A percentile compares a stretch with the other conserved stretches of the same genome.
Evolutionary conservation across 2,888 invertebrate species (phyloP).

Genomic region (Xestoiulus laeticollis): DNA sequence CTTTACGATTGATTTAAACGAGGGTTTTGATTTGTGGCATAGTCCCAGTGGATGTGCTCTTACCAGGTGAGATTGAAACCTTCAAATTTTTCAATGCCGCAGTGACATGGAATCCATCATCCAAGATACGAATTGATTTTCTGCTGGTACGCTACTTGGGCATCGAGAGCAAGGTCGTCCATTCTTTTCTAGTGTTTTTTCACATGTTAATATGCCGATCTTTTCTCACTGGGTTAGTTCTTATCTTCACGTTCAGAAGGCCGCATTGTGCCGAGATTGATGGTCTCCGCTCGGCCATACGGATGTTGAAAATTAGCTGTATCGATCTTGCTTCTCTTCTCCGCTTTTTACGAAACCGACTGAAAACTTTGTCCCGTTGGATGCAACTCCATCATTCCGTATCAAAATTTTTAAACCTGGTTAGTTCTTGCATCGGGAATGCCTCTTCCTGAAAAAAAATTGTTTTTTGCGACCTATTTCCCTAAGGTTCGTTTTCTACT

Average conservation of each 20-base stretch:
- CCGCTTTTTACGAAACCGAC: neutral
- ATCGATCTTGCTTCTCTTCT: neutral
- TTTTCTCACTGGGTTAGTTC: neutral
- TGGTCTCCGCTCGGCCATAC: neutral
- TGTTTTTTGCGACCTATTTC: neutral
- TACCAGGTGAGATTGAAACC: neutral
- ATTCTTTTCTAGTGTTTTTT: neutral
- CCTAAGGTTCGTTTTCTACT: neutral
- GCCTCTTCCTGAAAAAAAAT: neutral
- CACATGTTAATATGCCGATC: neutral
- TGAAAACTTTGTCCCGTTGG: neutral
- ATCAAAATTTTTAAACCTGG: neutral
- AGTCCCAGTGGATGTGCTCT: neutral
- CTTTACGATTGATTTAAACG: neutral
- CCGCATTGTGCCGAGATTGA: slow-evolving; percentile 14
- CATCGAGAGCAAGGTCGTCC: neutral
- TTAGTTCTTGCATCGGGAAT: neutral
- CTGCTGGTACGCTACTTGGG: neutral
- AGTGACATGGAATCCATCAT: neutral
- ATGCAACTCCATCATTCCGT: neutral
- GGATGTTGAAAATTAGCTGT: neutral
- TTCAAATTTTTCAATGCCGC: neutral
- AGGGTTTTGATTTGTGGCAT: neutral
- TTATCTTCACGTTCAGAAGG: neutral
- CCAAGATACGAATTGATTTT: neutral